Conservation (phyloP, 2,888 invertebrate species). For the Tryphoninae sp. region DNA sequence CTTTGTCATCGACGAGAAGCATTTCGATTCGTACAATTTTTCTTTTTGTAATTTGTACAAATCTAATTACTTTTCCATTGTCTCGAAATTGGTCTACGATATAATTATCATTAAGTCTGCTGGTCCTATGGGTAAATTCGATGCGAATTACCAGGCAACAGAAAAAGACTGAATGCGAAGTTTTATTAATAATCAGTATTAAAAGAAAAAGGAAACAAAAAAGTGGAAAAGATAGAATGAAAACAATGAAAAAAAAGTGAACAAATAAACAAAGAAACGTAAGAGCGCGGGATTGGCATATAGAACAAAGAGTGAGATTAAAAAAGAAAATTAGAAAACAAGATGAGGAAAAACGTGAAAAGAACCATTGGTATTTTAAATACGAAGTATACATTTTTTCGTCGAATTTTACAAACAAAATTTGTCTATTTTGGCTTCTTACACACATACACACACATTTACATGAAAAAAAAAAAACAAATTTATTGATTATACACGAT, state of each 20-base stretch:
- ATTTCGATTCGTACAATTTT: constrained; percentile 36
- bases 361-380: constrained; percentile 75
- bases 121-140: constrained; percentile 59
- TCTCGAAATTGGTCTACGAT: constrained; percentile 36
- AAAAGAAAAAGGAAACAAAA: constrained; percentile 51
- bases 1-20: constrained; percentile 68
- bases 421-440: constrained; percentile 62
- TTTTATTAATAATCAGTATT: constrained; percentile 77
- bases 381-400: constrained; percentile 70
- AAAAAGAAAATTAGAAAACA: constrained; percentile 39
- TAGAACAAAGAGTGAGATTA: constrained; percentile 26
- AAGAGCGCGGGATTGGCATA: constrained; percentile 30
- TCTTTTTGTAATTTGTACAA: constrained; percentile 20
- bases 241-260: constrained; percentile 9
- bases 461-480: constrained; percentile 38
- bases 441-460: constrained; percentile 49
- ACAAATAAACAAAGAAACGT: constrained; percentile 14
- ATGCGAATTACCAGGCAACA: constrained; percentile 67
- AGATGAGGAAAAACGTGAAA: constrained; percentile 18
- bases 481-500: constrained; percentile 57
- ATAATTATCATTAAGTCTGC: constrained; percentile 33
- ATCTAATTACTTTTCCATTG: constrained; percentile 17
- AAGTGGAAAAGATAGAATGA: constrained; percentile 50
- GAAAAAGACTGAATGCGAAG: constrained; percentile 75
- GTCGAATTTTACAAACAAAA: constrained; percentile 63